Base-by-base conservation (phyloP, 2,113 vertebrate species). In the Pachyramphus minor region DNA sequence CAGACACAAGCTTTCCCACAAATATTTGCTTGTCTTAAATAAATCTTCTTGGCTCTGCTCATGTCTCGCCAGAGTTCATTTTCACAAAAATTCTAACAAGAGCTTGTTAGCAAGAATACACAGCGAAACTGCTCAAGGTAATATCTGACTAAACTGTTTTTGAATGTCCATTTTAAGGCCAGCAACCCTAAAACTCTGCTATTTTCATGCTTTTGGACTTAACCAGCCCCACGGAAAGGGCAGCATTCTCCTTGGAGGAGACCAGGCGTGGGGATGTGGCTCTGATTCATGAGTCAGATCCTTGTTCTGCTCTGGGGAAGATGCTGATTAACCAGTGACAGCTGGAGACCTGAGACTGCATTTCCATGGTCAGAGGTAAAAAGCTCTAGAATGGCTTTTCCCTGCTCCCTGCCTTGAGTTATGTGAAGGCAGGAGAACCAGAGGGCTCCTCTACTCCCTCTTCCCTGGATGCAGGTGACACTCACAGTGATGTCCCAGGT, bases 21-120 rank as follows among this genome's bases (percentile, higher is more conserved):
- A 96, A 96, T 92, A 93, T 95, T 95, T 96, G 52, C 87, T 95
- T 68, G 49, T 56, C 77, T 93, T 90, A 95, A 91, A 66, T 81
- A 50, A 92, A 88, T 96, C 67, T 78, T 14, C 49, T 91, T 90
- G 88, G 82, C 89, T 95, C 53, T 39, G 77, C 52, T 75, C 45
- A 35, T 35, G 62, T 52, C 49, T 68, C 1, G 4, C 31, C 8
- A 2, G 66, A 89, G 71, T 83, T 90, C 87, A 86, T 95, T 95
- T 94, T 94, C 88, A 87, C 63, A 94, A 81, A 93, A 78, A 92
- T 68, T 74, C 76, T 76, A 87, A 87, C 21, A 89, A 87, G 73
- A 91, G n/a, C 64, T 84, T 73, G 14, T 37, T 91, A 79, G 76
- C 62, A 82, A 80, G 76, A 90, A 93, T 18, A 77, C 14, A 49